A percentile compares a stretch with the other conserved stretches of the same genome.
Conservation (phyloP, 2,113 vertebrate genomes). For the Hippocampus mohnikei region DNA sequence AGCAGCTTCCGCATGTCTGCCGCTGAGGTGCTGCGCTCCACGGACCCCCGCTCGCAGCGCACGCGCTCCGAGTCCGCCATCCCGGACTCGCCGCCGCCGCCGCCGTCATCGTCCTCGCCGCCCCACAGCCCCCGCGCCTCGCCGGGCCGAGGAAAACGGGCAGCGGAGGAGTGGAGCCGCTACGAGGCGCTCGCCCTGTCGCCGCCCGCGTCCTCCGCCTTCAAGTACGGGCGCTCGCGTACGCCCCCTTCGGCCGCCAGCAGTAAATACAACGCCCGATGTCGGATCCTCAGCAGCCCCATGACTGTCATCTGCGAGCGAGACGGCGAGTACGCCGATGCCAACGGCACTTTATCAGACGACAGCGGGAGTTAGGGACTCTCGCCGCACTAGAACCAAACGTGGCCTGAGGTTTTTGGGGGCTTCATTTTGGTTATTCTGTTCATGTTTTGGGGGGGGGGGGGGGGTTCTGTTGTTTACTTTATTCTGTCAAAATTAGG, state of each 20-base stretch:
- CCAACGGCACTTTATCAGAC: constrained; percentile 73
- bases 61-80: constrained; percentile 66
- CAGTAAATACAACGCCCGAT: constrained; percentile 90
- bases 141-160: constrained; percentile 58
- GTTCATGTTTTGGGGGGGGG: too few species aligned
- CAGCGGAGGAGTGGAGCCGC: constrained; percentile 84
- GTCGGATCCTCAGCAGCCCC: constrained; percentile 92
- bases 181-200: constrained; percentile 81
- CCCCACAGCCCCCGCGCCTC: constrained; percentile 72
- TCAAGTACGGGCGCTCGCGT: constrained; percentile 83
- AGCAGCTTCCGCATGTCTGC: constrained; percentile 92
- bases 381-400: neutral
- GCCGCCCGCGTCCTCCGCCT: constrained; percentile 59
- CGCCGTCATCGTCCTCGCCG: constrained; percentile 27
- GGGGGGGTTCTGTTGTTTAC: neutral
- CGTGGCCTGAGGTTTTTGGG: neutral
- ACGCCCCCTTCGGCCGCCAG: constrained; percentile 92
- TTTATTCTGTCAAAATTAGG: neutral
- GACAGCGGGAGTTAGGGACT: constrained; percentile 67
- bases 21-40: constrained; percentile 90
- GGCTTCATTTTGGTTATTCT: neutral
- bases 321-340: constrained; percentile 81
- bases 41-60: constrained; percentile 85
- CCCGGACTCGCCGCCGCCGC: constrained; percentile 25
- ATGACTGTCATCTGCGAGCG: constrained; percentile 97